Percentiles rank a stretch among this genome's conserved stretches.
Conservation (phyloP, 2,888 invertebrate species). For the Orthosia gothica region DNA sequence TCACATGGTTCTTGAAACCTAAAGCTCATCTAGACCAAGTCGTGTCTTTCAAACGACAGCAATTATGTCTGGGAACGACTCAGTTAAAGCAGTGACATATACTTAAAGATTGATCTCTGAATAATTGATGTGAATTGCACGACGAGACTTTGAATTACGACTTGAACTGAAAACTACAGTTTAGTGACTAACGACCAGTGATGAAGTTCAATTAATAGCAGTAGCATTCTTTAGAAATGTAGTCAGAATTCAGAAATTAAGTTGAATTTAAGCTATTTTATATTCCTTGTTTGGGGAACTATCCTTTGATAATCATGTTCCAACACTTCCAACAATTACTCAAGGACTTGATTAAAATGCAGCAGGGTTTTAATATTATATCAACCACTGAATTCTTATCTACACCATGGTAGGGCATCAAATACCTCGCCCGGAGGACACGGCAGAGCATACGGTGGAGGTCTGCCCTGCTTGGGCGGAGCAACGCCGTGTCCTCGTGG, state of each 20-base stretch:
- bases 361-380: neutral
- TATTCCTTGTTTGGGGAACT: neutral
- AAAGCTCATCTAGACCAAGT: constrained; percentile 65
- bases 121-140: constrained; percentile 75
- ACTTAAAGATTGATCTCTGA: constrained; percentile 77
- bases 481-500: too few species aligned
- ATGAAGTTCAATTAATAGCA: constrained; percentile 44
- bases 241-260: neutral
- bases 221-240: constrained; percentile 9
- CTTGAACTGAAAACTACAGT: constrained; percentile 52
- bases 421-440: too few species aligned
- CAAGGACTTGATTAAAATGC: too few species aligned
- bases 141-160: constrained; percentile 63
- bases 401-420: neutral
- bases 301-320: neutral
- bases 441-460: too few species aligned
- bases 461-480: too few species aligned
- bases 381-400: neutral
- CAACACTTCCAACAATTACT: neutral
- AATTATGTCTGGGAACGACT: constrained; percentile 74
- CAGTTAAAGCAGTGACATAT: constrained; percentile 72
- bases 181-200: constrained; percentile 32
- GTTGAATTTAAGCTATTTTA: neutral
- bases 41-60: constrained; percentile 56
- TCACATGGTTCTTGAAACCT: constrained; percentile 20